These are phyloP conservation scores for Jacana jacana DNA, from an alignment of 2,113 vertebrate genomes.

Conservation along the genomic window DNA sequence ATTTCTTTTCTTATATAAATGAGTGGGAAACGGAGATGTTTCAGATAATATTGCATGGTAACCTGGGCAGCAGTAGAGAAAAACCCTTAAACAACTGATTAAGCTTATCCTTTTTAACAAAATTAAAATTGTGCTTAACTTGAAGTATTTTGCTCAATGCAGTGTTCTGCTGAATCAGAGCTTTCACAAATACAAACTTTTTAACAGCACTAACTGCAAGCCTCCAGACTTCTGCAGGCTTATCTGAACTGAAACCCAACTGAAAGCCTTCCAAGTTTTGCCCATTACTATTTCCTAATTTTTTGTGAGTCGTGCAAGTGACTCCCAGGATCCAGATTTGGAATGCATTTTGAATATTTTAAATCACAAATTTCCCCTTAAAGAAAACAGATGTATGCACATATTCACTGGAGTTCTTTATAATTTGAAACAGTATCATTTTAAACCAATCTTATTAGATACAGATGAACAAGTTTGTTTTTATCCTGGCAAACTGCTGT, in stretches of 20 bases:
- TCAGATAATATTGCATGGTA: background rate
- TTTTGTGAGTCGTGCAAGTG: background rate
- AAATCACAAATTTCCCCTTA: constrained; percentile 44
- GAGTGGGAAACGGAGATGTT: background rate
- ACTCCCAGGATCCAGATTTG: constrained; percentile 20
- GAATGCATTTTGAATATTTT: constrained; percentile 45
- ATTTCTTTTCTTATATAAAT: background rate
- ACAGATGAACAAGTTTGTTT: constrained; percentile 56
- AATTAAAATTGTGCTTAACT: background rate
- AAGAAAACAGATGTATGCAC: constrained; percentile 41
- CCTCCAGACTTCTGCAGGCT: background rate
- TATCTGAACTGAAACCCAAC: background rate
- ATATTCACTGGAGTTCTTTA: constrained; percentile 43
- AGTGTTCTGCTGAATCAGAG: constrained; percentile 21
- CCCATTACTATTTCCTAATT: constrained; percentile 30
- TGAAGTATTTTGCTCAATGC: background rate
- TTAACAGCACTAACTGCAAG: background rate
- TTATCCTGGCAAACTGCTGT: constrained; percentile 9
- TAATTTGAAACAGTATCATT: constrained; percentile 47
- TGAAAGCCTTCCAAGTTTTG: constrained; percentile 32
- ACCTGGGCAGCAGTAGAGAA: background rate
- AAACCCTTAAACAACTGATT: background rate
- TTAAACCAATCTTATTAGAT: constrained; percentile 56
- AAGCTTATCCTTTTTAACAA: background rate
- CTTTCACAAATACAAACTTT: constrained; percentile 1